Percentiles rank a stretch among this genome's conserved stretches.
Conservation (phyloP, 2,888 invertebrate species). For the Oconnorella tubifera region DNA sequence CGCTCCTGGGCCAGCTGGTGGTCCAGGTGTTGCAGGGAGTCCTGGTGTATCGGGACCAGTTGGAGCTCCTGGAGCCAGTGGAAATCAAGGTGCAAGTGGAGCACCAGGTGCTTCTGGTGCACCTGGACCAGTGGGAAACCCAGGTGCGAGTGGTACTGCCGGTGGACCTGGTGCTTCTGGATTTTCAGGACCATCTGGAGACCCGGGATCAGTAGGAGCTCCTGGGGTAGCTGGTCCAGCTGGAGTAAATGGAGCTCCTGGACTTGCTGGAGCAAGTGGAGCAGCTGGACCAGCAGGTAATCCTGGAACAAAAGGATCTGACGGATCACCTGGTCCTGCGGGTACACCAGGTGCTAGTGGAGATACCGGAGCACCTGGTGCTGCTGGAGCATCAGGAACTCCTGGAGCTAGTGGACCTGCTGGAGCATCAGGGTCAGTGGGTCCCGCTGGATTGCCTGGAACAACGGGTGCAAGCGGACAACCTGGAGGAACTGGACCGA, state of each 20-base stretch:
- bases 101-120: slow-evolving; percentile 13
- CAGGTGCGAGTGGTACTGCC: slow-evolving; percentile 23
- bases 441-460: not conserved
- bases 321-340: slow-evolving; percentile 9
- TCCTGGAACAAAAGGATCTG: not conserved
- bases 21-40: slow-evolving; percentile 16
- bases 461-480: slow-evolving; percentile 14
- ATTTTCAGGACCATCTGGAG: slow-evolving; percentile 12
- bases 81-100: slow-evolving; percentile 17
- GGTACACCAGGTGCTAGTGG: slow-evolving; percentile 13
- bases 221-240: slow-evolving; percentile 16
- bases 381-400: not conserved
- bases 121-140: slow-evolving; percentile 17
- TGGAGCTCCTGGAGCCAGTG: slow-evolving; percentile 17
- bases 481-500: slow-evolving; percentile 16
- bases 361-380: slow-evolving; percentile 6
- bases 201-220: slow-evolving; percentile 15
- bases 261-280: not conserved
- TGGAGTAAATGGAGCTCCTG: not conserved
- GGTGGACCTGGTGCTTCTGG: slow-evolving; percentile 5
- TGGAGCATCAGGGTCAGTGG: slow-evolving; percentile 1
- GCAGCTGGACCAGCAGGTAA: not conserved
- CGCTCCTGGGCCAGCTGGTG: slow-evolving; percentile 16
- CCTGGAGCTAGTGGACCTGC: not conserved
- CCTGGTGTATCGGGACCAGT: slow-evolving; percentile 15